These are phyloP conservation scores for Leiothrix lutea DNA, from an alignment of 2,113 vertebrate species.

Conservation along the genomic window DNA sequence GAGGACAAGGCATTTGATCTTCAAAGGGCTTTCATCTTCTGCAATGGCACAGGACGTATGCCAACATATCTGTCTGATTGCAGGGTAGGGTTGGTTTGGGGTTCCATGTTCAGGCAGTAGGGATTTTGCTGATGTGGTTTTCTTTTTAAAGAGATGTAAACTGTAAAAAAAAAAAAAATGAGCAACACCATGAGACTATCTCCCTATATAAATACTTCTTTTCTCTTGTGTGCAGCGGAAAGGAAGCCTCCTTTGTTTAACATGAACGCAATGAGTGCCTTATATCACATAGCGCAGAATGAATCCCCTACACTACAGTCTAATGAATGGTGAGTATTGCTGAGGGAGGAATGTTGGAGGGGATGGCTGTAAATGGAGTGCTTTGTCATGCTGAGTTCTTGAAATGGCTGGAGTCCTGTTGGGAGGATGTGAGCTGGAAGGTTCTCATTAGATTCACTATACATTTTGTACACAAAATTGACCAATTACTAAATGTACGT, in stretches of 20 bases:
- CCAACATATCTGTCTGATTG: conserved; percentile 64
- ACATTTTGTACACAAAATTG: not conserved
- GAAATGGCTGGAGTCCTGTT: conserved; percentile 45
- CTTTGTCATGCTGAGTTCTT: conserved; percentile 42
- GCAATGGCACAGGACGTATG: conserved; percentile 18
- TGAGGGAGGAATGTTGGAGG: conserved; percentile 26
- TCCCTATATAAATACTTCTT: conserved; percentile 33
- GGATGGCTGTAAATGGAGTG: conserved; percentile 45
- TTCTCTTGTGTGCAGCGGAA: conserved; percentile 84
- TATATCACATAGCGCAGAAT: conserved; percentile 99
- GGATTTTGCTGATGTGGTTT: conserved; percentile 41
- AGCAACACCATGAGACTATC: not conserved
- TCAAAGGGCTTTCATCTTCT: conserved; percentile 63
- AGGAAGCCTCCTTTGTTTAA: conserved; percentile 99
- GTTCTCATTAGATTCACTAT: not conserved
- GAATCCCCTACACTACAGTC: conserved; percentile 95
- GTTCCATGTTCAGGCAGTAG: conserved; percentile 10
- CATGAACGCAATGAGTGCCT: conserved; percentile 99
- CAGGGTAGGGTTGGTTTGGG: conserved; percentile 56
- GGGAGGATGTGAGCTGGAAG: conserved; percentile 49
- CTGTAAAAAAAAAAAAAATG: not conserved
- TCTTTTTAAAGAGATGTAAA: conserved; percentile 24
- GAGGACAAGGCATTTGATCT: conserved; percentile 64
- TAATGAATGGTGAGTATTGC: conserved; percentile 93
- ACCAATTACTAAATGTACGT: not conserved